Evolutionary conservation across 2,797 vertebrate genomes (phyloP).

Genomic region (Odontamblyopus rebecca): DNA sequence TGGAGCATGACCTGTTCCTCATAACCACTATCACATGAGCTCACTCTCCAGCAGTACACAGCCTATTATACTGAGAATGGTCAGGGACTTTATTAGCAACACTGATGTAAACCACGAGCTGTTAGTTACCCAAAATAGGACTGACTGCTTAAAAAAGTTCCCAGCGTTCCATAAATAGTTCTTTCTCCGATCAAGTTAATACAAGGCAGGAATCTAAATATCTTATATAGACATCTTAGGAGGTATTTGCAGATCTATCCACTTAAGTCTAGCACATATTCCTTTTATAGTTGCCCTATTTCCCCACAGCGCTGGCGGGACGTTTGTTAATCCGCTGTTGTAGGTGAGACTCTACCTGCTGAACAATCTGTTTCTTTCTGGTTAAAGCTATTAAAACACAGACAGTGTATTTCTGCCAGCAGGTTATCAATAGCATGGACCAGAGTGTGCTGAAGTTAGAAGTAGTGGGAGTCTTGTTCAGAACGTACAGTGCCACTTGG

Average conservation of each 20-base stretch:
- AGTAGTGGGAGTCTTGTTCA: background rate
- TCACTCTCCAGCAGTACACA: constrained; percentile 24
- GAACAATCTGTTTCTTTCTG: constrained; percentile 45
- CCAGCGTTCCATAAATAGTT: constrained; percentile 59
- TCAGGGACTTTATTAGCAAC: constrained; percentile 47
- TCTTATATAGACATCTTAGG: constrained; percentile 41
- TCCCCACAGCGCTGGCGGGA: constrained; percentile 32
- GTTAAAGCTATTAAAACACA: constrained; percentile 24
- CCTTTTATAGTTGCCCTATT: constrained; percentile 59
- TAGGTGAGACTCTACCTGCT: constrained; percentile 42
- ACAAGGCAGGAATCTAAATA: constrained; percentile 50
- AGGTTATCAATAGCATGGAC: background rate
- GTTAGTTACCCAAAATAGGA: constrained; percentile 50
- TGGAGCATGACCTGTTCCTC: constrained; percentile 28
- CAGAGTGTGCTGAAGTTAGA: background rate
- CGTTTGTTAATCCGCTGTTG: constrained; percentile 52
- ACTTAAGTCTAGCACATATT: constrained; percentile 52
- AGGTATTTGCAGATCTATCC: constrained; percentile 59
- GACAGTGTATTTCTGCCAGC: constrained; percentile 30
- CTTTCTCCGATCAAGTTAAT: constrained; percentile 29
- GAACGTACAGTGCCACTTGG: background rate
- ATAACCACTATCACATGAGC: constrained; percentile 54
- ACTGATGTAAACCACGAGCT: constrained; percentile 55
- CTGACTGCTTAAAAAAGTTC: constrained; percentile 60
- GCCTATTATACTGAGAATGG: constrained; percentile 28